Conservation (phyloP, 2,888 invertebrate genomes). For the Slavum lentiscoides region DNA sequence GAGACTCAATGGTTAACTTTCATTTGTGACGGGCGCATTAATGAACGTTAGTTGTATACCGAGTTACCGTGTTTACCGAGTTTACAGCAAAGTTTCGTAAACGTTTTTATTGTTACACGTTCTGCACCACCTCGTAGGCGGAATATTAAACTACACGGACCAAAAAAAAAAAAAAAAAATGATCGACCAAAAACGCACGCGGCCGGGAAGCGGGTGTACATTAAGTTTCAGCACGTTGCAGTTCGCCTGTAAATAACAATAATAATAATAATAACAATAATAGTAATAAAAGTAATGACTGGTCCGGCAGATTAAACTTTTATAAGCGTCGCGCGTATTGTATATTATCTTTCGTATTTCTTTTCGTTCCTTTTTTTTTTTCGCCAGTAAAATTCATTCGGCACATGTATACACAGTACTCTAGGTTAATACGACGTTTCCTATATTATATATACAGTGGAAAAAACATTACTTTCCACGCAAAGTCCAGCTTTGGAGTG, state of each 20-base stretch:
- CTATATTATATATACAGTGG: background rate
- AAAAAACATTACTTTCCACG: too few species aligned
- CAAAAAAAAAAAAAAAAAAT: background rate
- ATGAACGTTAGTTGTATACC: background rate
- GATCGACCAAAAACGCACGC: background rate
- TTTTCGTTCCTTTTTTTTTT: background rate
- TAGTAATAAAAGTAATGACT: slow-evolving; percentile 12
- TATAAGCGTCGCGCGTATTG: slow-evolving; percentile 2
- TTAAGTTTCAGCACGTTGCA: slow-evolving; percentile 29
- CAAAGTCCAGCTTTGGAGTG: too few species aligned
- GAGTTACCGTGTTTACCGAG: background rate
- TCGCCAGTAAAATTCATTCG: slow-evolving; percentile 2
- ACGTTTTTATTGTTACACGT: slow-evolving; percentile 28
- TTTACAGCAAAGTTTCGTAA: background rate
- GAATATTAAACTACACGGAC: slow-evolving; percentile 18
- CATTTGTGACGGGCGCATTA: background rate
- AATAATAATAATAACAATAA: background rate
- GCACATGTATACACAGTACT: background rate
- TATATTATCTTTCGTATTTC: background rate
- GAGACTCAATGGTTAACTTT: slow-evolving; percentile 19
- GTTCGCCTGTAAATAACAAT: slow-evolving; percentile 16
- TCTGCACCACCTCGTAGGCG: background rate
- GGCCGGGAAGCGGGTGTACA: background rate
- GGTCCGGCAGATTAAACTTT: slow-evolving; percentile 27
- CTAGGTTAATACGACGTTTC: background rate